Base-by-base conservation (phyloP, 1,140 invertebrate species). In the Aphelenchoides besseyi region DNA sequence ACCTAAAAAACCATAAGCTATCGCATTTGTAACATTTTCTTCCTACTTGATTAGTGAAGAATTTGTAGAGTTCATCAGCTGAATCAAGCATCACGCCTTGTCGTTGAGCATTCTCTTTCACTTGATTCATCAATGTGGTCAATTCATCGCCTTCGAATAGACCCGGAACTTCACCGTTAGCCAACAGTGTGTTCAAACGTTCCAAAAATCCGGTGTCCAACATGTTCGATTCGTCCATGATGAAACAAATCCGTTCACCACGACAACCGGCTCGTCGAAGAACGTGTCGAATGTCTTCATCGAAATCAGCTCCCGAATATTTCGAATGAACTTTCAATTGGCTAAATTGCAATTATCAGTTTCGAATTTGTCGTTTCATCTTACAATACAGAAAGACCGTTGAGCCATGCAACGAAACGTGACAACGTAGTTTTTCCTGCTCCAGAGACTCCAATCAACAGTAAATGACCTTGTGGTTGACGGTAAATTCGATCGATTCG, bases 391-490 rank as follows among this genome's bases (percentile, higher is more conserved):
- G 91, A 93, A 1, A 98, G 88, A 30, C 96, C 97, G 87, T 99
- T 99, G 91, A 99, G 97, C 95, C 97, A 99, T 57, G 97, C 96
- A 30, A 99, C 97, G 86, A 99, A 99, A 73, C 96, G 88, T 5
- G 95, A 98, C 62, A 98, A 88, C 12, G 96, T 99, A 0, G 97
- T 99, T 87, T 99, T 99, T 68, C 96, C 97, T 73, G 95, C 93
- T 36, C 97, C 97, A 74, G 94, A 95, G 0, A 96, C 93, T 78
- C 95, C 95, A 83, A 99, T 98, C 0, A 99, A 88, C 72, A 99
- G 87, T 67, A 98, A 85, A 86, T 99, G 96, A 63, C 94, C 94
- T 74, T 84, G 97, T 9, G 97, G 95, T 87, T 99, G 97, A 57
- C 96, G 88, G 89, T 98, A 98, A 78, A 99, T 98, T 84, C 97